These are phyloP conservation scores for Falco peregrinus DNA, from an alignment of 2,797 vertebrate species.

Conservation along the genomic window DNA sequence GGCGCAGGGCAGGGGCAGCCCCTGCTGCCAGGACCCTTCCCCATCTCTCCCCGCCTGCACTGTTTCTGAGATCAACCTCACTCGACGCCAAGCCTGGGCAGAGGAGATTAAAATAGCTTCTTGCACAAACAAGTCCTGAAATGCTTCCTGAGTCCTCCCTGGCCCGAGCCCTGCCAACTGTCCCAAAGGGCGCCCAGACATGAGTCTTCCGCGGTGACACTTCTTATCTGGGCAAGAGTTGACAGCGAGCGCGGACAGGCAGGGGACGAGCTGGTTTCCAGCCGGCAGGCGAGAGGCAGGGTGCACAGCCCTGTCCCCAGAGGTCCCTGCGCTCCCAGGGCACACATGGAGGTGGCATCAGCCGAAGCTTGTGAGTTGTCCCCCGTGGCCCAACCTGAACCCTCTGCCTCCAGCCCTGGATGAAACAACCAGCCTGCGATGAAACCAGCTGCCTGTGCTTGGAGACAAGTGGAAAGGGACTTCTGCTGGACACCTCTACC, in stretches of 20 bases:
- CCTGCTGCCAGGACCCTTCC: not conserved
- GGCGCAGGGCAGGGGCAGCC: not conserved
- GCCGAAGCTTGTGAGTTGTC: not conserved
- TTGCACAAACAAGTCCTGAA: slow-evolving; percentile 47
- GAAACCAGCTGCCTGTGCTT: not conserved
- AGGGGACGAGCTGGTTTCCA: not conserved
- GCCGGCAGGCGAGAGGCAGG: fast-evolving
- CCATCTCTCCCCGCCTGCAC: not conserved
- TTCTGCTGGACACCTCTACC: not conserved
- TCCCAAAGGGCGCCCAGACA: slow-evolving; percentile 11
- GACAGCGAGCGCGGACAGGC: not conserved
- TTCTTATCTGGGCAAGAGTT: slow-evolving; percentile 42
- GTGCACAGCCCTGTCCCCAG: not conserved
- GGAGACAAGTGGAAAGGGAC: not conserved
- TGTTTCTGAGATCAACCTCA: not conserved
- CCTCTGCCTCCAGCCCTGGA: not conserved
- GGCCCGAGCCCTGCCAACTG: slow-evolving; percentile 10
- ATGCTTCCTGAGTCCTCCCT: not conserved
- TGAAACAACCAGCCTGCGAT: not conserved
- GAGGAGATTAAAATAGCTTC: slow-evolving; percentile 26
- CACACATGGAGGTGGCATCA: not conserved
- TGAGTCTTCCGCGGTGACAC: not conserved
- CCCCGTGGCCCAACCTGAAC: not conserved
- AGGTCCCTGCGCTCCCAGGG: not conserved
- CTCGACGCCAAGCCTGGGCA: not conserved